Percentiles rank a stretch among this genome's conserved stretches.
These are phyloP conservation scores for Meteorus colon DNA, from an alignment of 2,888 invertebrate species.

Conservation along the genomic window DNA sequence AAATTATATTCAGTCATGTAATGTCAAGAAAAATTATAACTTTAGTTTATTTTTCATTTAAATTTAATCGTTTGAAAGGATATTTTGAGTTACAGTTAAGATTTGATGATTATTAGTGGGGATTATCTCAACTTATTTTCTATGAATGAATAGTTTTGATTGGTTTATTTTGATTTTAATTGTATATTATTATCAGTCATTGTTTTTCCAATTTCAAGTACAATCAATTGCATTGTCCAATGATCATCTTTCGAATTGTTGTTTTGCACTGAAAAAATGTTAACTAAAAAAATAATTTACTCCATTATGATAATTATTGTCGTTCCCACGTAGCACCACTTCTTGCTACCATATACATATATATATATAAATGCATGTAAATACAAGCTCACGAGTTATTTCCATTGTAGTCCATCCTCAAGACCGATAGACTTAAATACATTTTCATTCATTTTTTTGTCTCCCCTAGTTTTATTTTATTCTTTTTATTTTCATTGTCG, in stretches of 20 bases:
- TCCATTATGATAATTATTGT: constrained; percentile 14
- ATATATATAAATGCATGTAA: constrained; percentile 23
- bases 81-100: no score
- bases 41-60: background rate
- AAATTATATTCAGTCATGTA: constrained; percentile 36
- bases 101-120: no score
- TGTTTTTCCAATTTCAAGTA: no score
- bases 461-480: background rate
- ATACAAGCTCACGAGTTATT: constrained; percentile 29
- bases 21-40: background rate
- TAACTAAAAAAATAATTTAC: background rate
- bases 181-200: no score
- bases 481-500: constrained; percentile 31
- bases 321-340: constrained; percentile 35
- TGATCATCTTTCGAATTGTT: no score
- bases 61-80: background rate
- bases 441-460: constrained; percentile 17
- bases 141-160: no score
- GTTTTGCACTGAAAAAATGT: no score
- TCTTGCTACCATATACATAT: background rate
- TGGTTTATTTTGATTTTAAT: no score
- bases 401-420: constrained; percentile 8
- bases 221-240: no score
- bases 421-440: constrained; percentile 25
- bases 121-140: no score